Conservation (phyloP, 2,797 vertebrate genomes). For the Eulemur coronatus region DNA sequence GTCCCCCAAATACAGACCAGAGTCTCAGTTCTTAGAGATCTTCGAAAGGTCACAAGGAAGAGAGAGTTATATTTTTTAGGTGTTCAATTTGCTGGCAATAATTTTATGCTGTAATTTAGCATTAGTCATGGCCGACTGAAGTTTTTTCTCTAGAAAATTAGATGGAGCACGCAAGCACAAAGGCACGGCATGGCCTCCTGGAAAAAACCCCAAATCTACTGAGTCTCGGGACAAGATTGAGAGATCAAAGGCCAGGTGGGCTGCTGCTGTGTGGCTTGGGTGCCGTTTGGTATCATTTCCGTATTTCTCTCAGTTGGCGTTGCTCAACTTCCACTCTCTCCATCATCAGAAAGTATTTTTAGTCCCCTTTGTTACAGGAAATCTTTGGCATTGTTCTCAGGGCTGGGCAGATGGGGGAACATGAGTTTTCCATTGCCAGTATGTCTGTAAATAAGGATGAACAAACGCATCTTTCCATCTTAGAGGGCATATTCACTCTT, state of each 20-base stretch:
- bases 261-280: neutral
- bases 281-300: constrained; percentile 70
- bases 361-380: constrained; percentile 71
- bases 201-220: neutral
- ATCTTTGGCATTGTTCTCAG: constrained; percentile 68
- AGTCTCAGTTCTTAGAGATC: neutral
- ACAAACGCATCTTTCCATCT: neutral
- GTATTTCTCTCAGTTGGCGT: constrained; percentile 49
- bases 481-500: neutral
- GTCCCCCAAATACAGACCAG: neutral
- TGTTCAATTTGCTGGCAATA: neutral
- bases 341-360: constrained; percentile 81
- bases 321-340: constrained; percentile 73
- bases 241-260: constrained; percentile 63
- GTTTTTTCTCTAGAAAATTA: constrained; percentile 57
- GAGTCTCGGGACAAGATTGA: neutral
- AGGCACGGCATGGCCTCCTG: neutral
- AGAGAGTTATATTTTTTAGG: neutral
- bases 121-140: constrained; percentile 2
- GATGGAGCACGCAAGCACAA: neutral
- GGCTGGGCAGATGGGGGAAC: constrained; percentile 54
- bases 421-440: constrained; percentile 30
- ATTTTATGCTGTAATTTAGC: neutral
- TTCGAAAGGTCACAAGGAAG: neutral
- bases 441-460: neutral